These are phyloP conservation scores for Hipparchia sbordonii DNA, from an alignment of 2,888 invertebrate species.

Conservation along the genomic window DNA sequence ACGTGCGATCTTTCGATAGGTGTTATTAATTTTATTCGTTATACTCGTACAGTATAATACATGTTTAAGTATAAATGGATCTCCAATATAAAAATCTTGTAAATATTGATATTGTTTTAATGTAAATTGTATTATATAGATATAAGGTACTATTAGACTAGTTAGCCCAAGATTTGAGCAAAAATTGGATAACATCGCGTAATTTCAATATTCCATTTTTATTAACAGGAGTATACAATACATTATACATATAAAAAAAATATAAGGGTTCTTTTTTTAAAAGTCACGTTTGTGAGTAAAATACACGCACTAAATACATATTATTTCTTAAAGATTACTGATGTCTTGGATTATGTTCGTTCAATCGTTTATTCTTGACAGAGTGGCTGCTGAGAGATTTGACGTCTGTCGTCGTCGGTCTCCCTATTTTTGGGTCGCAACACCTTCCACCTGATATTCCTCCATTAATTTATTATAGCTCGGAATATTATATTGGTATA, in stretches of 20 bases:
- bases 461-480: too few relatives aligned
- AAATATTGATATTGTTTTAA: slow-evolving; percentile 45
- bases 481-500: not conserved
- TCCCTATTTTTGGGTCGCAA: too few relatives aligned
- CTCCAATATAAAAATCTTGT: slow-evolving; percentile 29
- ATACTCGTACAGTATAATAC: not conserved
- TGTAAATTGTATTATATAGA: slow-evolving; percentile 43
- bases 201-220: not conserved
- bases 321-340: too few relatives aligned
- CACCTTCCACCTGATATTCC: too few relatives aligned
- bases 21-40: slow-evolving; percentile 5
- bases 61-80: slow-evolving; percentile 4
- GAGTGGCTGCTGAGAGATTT: too few relatives aligned
- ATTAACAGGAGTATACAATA: too few relatives aligned
- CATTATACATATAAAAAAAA: too few relatives aligned
- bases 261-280: too few relatives aligned
- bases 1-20: not conserved
- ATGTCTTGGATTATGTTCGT: not conserved
- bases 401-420: too few relatives aligned
- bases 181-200: slow-evolving; percentile 14
- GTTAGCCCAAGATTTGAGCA: slow-evolving; percentile 2
- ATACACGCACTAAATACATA: too few relatives aligned
- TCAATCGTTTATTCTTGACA: too few relatives aligned
- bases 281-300: too few relatives aligned
- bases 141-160: slow-evolving; percentile 36